Base-by-base conservation (phyloP, 2,888 invertebrate species). In the Drosophila conformis region DNA sequence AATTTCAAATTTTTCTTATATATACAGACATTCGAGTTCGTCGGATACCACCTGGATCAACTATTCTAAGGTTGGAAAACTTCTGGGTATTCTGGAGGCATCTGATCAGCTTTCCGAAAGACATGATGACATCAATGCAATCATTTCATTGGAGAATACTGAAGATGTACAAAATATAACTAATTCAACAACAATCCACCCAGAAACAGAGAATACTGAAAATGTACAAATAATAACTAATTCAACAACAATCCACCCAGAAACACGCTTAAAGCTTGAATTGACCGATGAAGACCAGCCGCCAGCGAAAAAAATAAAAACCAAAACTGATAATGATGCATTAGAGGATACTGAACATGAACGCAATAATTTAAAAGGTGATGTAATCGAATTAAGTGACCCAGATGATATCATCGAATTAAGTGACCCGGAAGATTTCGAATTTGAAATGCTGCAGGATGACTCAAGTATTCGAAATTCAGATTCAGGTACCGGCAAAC, bases 31-130 rank as follows among this genome's bases (percentile, higher is more conserved):
- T 0, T 11, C 3, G 1, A 57, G 56, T 4, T 27, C 42, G 1
- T 33, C 42, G 1, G 33, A 57, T 5, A 64, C 57, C 0, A 31
- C 70, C 2, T 84, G 82, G 82, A 27, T 36, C n/a, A 68, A 77
- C 40, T 82, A 77, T 53, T 0, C 36, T 0, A 72, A 53, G 52
- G 46, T 82, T 15, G 21, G 42, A 0, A 25, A 63, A 33, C 48
- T 83, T 4, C 8, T 80, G 2, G 56, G 25, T 11, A 27, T 53
- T 8, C 13, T 63, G 2, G 52, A 58, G 11, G 49, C 25, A 1
- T 40, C 52, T 1, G 60, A 65, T 27, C 36, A 48, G 4, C 33
- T 15, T 6, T 25, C 52, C 6, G 49, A 69, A 0, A 33, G 33
- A 4, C 42, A 18, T 27, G 35, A 40, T 15, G 56, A 25, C 29